Percentiles rank a stretch among this genome's conserved stretches.
phyloP scores from a whole-genome alignment of 2,113 vertebrate genomes.

The Psittacula cyanocephala region DNA sequence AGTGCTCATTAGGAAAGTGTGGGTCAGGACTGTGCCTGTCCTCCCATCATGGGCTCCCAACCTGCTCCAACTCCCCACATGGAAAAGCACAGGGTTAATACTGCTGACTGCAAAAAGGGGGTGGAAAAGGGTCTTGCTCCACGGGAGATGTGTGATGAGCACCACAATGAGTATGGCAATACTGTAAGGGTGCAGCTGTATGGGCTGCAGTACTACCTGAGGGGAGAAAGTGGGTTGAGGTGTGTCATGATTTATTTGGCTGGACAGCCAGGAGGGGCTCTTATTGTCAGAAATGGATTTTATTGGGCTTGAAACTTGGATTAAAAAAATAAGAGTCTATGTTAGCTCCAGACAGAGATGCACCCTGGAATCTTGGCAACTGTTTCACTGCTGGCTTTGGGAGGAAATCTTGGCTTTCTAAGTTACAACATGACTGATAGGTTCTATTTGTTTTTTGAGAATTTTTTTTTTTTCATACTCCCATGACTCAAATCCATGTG shows the following conservation, averaged over 20 bases:
- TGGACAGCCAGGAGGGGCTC: background rate
- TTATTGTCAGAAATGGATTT: constrained; percentile 28
- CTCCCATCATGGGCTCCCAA: accelerated
- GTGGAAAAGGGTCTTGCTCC: background rate
- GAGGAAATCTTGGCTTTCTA: constrained; percentile 65
- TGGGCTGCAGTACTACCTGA: background rate
- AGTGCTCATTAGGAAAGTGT: background rate
- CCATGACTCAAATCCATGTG: constrained; percentile 63
- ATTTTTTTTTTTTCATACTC: constrained; percentile 46
- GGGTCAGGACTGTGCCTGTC: background rate
- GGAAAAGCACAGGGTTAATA: background rate
- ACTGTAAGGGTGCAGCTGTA: background rate
- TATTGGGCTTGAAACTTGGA: constrained; percentile 50
- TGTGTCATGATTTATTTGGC: background rate
- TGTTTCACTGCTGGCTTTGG: constrained; percentile 65
- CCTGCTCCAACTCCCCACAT: background rate
- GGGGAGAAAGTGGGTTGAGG: background rate
- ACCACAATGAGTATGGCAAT: accelerated
- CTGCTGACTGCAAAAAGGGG: background rate
- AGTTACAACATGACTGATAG: constrained; percentile 67
- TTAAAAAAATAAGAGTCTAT: constrained; percentile 15
- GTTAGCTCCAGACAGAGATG: constrained; percentile 68
- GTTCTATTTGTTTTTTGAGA: constrained; percentile 63
- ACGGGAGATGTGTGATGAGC: background rate
- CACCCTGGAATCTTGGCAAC: constrained; percentile 69